phyloP scores from a whole-genome alignment of 2,888 invertebrate species.

The Caenorhabditis plicata region DNA sequence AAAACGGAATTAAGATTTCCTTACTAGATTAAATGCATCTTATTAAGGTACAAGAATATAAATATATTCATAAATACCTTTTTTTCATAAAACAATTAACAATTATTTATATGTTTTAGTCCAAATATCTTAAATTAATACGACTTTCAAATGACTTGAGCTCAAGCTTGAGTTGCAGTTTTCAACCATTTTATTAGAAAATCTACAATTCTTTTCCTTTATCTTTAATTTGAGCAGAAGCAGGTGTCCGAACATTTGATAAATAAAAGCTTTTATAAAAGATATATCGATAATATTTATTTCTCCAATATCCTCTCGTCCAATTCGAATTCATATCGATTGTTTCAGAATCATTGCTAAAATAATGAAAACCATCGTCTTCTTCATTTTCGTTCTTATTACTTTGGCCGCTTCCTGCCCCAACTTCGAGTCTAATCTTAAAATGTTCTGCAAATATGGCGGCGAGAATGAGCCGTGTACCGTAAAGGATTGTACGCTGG shows the following conservation, averaged over 20 bases:
- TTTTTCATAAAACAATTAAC: no score
- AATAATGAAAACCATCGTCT: conserved; percentile 1
- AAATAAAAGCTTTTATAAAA: background rate
- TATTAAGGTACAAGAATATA: no score
- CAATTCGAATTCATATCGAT: background rate
- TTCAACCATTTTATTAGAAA: no score
- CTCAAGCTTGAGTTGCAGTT: no score
- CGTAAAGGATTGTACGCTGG: conserved; percentile 12
- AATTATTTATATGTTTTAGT: no score
- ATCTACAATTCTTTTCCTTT: no score
- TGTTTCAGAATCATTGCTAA: background rate
- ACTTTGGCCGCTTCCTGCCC: conserved; percentile 7
- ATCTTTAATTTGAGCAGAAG: no score
- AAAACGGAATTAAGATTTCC: no score
- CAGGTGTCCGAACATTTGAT: background rate
- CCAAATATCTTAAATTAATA: no score
- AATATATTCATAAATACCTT: no score
- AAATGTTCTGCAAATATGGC: conserved; percentile 45
- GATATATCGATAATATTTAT: background rate
- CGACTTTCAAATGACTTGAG: no score
- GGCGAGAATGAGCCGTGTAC: conserved; percentile 36
- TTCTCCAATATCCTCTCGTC: background rate
- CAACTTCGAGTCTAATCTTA: conserved; percentile 39
- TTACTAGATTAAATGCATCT: no score
- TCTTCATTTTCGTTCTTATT: conserved; percentile 4